These are phyloP conservation scores for Drosophila limbata DNA, from an alignment of 2,888 invertebrate species.

Conservation along the genomic window DNA sequence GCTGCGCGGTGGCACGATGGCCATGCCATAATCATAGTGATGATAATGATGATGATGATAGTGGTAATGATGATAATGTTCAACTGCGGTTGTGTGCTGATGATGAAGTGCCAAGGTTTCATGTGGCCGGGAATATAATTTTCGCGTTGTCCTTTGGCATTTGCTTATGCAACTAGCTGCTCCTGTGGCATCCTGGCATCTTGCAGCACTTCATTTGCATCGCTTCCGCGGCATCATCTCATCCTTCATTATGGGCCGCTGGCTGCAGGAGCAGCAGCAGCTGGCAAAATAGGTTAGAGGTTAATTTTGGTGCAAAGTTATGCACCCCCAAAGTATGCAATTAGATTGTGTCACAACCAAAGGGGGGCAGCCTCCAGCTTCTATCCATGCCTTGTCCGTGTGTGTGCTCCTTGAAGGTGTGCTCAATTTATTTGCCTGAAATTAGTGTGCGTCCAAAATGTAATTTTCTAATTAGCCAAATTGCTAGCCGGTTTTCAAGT, in stretches of 20 bases:
- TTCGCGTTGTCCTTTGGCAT: slow-evolving; percentile 76
- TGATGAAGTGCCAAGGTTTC: slow-evolving; percentile 24
- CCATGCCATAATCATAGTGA: slow-evolving; percentile 41
- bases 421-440: slow-evolving; percentile 70
- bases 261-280: slow-evolving; percentile 37
- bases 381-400: neutral
- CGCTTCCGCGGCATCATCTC: slow-evolving; percentile 72
- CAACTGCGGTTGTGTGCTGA: slow-evolving; percentile 7
- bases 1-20: slow-evolving; percentile 36
- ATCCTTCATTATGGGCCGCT: slow-evolving; percentile 69
- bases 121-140: slow-evolving; percentile 45
- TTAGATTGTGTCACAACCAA: slow-evolving; percentile 73
- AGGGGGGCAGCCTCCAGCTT: slow-evolving; percentile 34
- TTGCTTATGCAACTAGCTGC: slow-evolving; percentile 49
- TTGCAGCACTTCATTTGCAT: slow-evolving; percentile 74
- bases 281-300: slow-evolving; percentile 78
- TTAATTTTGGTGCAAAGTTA: slow-evolving; percentile 83
- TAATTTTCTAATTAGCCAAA: slow-evolving; percentile 77
- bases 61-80: slow-evolving; percentile 30
- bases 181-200: slow-evolving; percentile 51
- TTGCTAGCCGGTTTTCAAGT: slow-evolving; percentile 23
- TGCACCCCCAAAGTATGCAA: slow-evolving; percentile 79
- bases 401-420: slow-evolving; percentile 32
- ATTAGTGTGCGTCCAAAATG: slow-evolving; percentile 71
- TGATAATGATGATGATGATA: slow-evolving; percentile 38